Base-by-base conservation (phyloP, 2,888 invertebrate genomes). In the Agrochola lota region DNA sequence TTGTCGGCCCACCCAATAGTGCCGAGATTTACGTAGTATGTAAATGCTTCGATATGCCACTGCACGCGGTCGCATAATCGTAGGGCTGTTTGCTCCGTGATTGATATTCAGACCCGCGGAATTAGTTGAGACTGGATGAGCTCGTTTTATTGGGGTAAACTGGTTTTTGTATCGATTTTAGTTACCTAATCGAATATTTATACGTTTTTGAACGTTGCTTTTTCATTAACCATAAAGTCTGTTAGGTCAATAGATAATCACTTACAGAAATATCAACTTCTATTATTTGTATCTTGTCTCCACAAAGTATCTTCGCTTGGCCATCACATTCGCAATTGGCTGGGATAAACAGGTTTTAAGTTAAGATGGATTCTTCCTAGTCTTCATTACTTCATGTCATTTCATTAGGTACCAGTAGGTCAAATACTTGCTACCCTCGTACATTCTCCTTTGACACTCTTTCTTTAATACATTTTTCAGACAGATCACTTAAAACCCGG, bases 1-100 rank as follows among this genome's bases (percentile, higher is more conserved):
- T 93, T 93, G 94, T 93, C 92, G 93, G 94, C 90, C 95, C 95
- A 95, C 95, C 95, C 95, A 95, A 94, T 94, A 89, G 91, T 89
- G 89, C 78, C 78, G 88, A 92, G 94, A 95, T 94, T 94, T 90
- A 91, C 90, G 87, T 91, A 89, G 92, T 93, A 95, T 95, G 95
- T 89, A 93, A 95, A 95, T 95, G 90, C 84, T 86, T 84, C 92
- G 94, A 95, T 95, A 95, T 94, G 94, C 94, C 94, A 94, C 94
- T 93, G 94, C 94, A 94, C 94, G 94, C 85, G 92, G 91, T 91
- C 91, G 95, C 91, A 94, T 95, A 94, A 95, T 95, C 93, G 89
- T 85, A 88, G 88, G 88, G 91, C 90, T 91, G 92, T 91, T 94
- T 92, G 90, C 87, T 83, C 67, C 84, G 89, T 94, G 95, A 95